These are phyloP conservation scores for Octonoba sinensis DNA, from an alignment of 2,888 invertebrate genomes.

Conservation along the genomic window DNA sequence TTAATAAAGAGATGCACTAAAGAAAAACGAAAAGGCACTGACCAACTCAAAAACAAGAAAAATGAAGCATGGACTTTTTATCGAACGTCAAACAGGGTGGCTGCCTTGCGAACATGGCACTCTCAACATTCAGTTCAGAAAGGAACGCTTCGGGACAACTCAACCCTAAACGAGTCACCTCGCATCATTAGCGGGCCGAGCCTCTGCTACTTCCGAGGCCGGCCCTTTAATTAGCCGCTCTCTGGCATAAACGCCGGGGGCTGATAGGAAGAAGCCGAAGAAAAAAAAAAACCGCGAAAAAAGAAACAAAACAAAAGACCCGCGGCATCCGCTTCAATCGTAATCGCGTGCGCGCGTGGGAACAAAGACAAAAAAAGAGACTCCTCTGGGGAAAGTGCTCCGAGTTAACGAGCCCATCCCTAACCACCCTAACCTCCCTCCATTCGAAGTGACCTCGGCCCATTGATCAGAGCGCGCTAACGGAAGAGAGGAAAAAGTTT, in stretches of 20 bases:
- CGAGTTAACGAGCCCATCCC: slow-evolving; percentile 62
- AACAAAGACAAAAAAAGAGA: background rate
- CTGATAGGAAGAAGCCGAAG: slow-evolving; percentile 12
- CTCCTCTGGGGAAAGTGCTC: background rate
- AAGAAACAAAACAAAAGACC: slow-evolving; percentile 1
- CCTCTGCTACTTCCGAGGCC: slow-evolving; percentile 28
- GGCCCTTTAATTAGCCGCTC: slow-evolving; percentile 60
- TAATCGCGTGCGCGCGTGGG: slow-evolving; percentile 1
- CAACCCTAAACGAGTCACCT: slow-evolving; percentile 47
- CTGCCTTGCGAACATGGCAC: too few relatives aligned
- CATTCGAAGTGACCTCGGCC: slow-evolving; percentile 52
- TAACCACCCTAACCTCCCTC: slow-evolving; percentile 23
- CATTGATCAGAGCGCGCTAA: slow-evolving; percentile 49
- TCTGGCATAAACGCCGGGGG: background rate
- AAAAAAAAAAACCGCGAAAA: slow-evolving; percentile 3
- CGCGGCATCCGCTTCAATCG: slow-evolving; percentile 33
- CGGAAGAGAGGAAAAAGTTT: slow-evolving; percentile 29
- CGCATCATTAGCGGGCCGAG: slow-evolving; percentile 54
- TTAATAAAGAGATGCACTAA: too few relatives aligned
- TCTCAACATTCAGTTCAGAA: too few relatives aligned
- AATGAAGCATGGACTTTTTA: too few relatives aligned
- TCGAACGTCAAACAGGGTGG: too few relatives aligned
- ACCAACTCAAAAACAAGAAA: too few relatives aligned
- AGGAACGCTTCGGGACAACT: slow-evolving; percentile 3
- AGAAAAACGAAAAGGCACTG: too few relatives aligned